Conservation (phyloP, 1,140 invertebrate species). For the Globodera ellingtonae region DNA sequence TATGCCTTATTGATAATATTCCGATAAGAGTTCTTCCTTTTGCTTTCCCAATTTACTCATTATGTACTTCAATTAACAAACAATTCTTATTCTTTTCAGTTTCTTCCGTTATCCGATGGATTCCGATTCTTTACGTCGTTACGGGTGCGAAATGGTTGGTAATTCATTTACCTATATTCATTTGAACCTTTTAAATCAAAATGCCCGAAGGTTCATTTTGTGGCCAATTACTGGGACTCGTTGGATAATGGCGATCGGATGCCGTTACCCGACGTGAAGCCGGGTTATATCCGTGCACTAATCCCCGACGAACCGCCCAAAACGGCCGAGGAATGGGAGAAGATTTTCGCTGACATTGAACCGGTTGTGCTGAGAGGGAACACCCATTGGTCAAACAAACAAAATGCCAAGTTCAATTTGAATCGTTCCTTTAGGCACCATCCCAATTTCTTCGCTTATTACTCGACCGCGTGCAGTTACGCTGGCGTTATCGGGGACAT, state of each 20-base stretch:
- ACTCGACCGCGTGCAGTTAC: slow-evolving; percentile 90
- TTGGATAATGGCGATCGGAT: slow-evolving; percentile 71
- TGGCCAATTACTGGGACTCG: slow-evolving; percentile 72
- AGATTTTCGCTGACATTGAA: slow-evolving; percentile 71
- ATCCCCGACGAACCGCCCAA: slow-evolving; percentile 65
- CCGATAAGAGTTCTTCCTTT: slow-evolving; percentile 1
- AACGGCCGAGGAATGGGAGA: slow-evolving; percentile 66
- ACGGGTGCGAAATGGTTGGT: slow-evolving; percentile 66
- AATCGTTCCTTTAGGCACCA: slow-evolving; percentile 70
- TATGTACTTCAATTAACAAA: background rate
- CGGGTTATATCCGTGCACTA: slow-evolving; percentile 70
- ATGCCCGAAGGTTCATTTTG: slow-evolving; percentile 44
- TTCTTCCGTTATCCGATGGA: slow-evolving; percentile 65
- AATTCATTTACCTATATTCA: background rate
- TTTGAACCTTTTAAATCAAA: background rate
- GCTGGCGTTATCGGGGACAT: slow-evolving; percentile 86
- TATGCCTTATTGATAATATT: background rate
- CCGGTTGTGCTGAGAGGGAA: slow-evolving; percentile 71
- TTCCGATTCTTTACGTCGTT: slow-evolving; percentile 66
- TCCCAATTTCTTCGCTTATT: slow-evolving; percentile 90
- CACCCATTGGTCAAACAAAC: slow-evolving; percentile 78
- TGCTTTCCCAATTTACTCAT: slow-evolving; percentile 2
- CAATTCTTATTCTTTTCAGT: background rate
- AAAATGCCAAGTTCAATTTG: slow-evolving; percentile 12
- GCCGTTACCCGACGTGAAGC: slow-evolving; percentile 69